These are phyloP conservation scores for Melanotaenia boesemani DNA, from an alignment of 2,797 vertebrate genomes.

Conservation along the genomic window DNA sequence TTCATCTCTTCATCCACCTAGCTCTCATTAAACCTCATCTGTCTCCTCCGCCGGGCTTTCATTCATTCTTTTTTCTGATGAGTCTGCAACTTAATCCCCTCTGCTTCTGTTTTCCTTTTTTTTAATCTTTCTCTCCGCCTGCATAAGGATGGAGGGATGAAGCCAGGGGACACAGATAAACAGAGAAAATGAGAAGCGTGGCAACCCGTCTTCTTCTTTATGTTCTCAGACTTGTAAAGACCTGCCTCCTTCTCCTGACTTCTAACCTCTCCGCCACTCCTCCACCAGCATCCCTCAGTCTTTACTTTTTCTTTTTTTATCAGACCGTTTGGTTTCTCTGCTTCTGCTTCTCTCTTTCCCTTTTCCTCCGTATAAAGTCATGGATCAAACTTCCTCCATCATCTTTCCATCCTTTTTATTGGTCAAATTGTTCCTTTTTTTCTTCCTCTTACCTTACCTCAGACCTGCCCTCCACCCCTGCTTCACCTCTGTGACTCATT, in stretches of 20 bases:
- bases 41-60: background rate
- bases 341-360: background rate
- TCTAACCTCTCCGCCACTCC: constrained; percentile 30
- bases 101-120: no score
- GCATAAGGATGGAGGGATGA: constrained; percentile 23
- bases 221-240: constrained; percentile 63
- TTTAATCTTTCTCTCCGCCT: background rate
- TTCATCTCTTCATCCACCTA: constrained; percentile 30
- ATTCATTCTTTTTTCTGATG: constrained; percentile 1
- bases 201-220: constrained; percentile 34
- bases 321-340: background rate
- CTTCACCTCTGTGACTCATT: background rate
- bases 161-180: background rate
- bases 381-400: no score
- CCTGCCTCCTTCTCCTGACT: constrained; percentile 59
- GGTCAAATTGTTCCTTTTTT: background rate
- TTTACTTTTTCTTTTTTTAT: background rate
- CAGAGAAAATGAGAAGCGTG: constrained; percentile 1
- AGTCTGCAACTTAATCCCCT: constrained; percentile 23
- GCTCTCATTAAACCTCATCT: constrained; percentile 43
- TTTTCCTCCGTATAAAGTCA: background rate
- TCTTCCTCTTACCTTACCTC: no score
- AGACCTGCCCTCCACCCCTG: background rate
- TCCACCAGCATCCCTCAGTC: background rate
- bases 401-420: no score